A percentile compares a stretch with the other conserved stretches of the same genome.
Conservation (phyloP, 2,888 invertebrate genomes). For the Acheta domesticus region DNA sequence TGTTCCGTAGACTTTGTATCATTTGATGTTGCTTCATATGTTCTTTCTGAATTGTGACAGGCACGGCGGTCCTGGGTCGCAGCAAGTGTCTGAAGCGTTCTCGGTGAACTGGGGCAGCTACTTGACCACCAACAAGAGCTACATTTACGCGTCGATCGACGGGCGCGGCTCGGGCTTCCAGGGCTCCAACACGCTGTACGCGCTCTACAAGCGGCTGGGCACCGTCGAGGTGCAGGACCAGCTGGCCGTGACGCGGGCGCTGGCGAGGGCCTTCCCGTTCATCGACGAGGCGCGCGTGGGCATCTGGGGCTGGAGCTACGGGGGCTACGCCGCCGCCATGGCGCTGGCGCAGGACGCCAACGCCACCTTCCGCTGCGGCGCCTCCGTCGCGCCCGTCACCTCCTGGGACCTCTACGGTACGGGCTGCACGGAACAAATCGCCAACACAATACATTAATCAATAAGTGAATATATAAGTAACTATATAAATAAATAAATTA, state of each 20-base stretch:
- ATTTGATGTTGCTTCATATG: conserved; percentile 26
- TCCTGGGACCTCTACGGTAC: conserved; percentile 88
- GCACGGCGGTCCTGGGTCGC: conserved; percentile 80
- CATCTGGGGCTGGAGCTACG: conserved; percentile 94
- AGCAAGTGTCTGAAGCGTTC: conserved; percentile 68
- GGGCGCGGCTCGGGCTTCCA: conserved; percentile 77
- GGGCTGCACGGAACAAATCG: conserved; percentile 29
- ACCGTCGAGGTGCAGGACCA: conserved; percentile 86
- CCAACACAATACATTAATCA: too few species aligned
- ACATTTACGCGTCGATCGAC: conserved; percentile 79
- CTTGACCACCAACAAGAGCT: conserved; percentile 66
- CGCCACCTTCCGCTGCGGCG: conserved; percentile 75
- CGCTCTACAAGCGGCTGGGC: conserved; percentile 76
- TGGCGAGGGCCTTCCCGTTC: conserved; percentile 55
- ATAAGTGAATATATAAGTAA: too few species aligned
- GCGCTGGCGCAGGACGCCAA: conserved; percentile 66
- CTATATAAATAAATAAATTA: too few species aligned
- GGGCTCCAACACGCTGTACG: conserved; percentile 74
- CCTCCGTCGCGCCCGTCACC: conserved; percentile 89
- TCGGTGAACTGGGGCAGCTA: conserved; percentile 63
- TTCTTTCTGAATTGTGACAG: conserved; percentile 43
- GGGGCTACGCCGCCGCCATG: conserved; percentile 82
- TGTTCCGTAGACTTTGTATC: conserved; percentile 32
- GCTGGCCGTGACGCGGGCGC: conserved; percentile 60
- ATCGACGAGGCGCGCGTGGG: conserved; percentile 68